Evolutionary conservation across 2,888 invertebrate genomes (phyloP).

Genomic region (Matsumyia berberina): DNA sequence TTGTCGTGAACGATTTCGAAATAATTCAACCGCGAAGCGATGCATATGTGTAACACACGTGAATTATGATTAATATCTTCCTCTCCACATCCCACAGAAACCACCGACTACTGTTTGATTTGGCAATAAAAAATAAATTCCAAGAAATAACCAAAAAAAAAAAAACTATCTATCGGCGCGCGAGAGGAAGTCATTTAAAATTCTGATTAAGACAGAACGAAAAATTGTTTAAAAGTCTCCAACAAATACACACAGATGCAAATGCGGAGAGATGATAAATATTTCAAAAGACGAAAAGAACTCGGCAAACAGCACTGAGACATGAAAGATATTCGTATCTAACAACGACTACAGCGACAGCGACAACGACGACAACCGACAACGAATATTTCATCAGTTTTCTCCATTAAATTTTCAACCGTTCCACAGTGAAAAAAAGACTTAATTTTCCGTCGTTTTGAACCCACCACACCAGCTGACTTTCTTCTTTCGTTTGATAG

Average conservation of each 20-base stretch:
- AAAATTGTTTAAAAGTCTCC: constrained; percentile 37
- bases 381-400: constrained; percentile 26
- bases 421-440: constrained; percentile 18
- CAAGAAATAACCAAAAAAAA: constrained; percentile 50
- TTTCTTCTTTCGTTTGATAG: constrained; percentile 57
- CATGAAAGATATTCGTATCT: neutral
- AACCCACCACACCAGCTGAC: constrained; percentile 66
- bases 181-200: constrained; percentile 62
- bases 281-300: constrained; percentile 36
- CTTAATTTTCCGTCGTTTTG: constrained; percentile 33
- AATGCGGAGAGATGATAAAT: constrained; percentile 58
- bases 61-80: constrained; percentile 61
- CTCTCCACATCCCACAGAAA: constrained; percentile 6
- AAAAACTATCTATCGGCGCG: constrained; percentile 40
- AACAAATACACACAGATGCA: constrained; percentile 32
- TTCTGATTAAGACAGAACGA: constrained; percentile 49
- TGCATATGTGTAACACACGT: constrained; percentile 60
- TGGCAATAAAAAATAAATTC: constrained; percentile 12
- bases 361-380: constrained; percentile 24
- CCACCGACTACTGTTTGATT: constrained; percentile 44
- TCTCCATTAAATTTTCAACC: constrained; percentile 6
- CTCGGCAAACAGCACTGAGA: neutral
- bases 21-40: constrained; percentile 64
- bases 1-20: constrained; percentile 35
- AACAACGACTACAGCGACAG: constrained; percentile 34